A percentile compares a stretch with the other conserved stretches of the same genome.
phyloP scores from a whole-genome alignment of 2,888 invertebrate species.

The Meliscaeva auricollis region DNA sequence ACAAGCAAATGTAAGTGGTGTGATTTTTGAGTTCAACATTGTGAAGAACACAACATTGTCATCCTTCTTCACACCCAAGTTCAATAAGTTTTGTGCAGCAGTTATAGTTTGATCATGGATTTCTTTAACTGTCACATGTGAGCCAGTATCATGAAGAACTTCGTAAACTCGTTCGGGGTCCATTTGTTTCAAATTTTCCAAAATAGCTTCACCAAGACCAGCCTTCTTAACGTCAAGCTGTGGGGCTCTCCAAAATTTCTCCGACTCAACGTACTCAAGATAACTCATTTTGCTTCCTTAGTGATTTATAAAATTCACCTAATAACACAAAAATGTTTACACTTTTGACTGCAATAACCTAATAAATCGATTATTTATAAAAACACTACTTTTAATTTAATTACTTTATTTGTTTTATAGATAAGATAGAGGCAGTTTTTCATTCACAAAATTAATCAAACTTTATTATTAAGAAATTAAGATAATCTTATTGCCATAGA shows the following conservation, averaged over 20 bases:
- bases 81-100: constrained; percentile 64
- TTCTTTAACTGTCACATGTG: constrained; percentile 56
- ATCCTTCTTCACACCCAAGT: constrained; percentile 61
- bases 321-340: too few species aligned
- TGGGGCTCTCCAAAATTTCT: constrained; percentile 45
- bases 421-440: too few species aligned
- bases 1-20: constrained; percentile 73
- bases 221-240: neutral
- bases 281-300: neutral
- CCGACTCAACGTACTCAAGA: constrained; percentile 1
- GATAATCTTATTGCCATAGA: too few species aligned
- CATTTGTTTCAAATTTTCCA: constrained; percentile 18
- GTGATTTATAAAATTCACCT: too few species aligned
- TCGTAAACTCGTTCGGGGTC: constrained; percentile 65
- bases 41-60: constrained; percentile 73
- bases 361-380: too few species aligned
- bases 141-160: constrained; percentile 65
- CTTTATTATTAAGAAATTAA: too few species aligned
- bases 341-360: too few species aligned
- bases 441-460: too few species aligned
- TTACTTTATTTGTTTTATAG: too few species aligned
- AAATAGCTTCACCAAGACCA: constrained; percentile 49
- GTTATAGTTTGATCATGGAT: constrained; percentile 62
- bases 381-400: too few species aligned
- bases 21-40: constrained; percentile 54